Evolutionary conservation across 2,797 vertebrate species (phyloP).

Genomic region (Macroramphosus scolopax): DNA sequence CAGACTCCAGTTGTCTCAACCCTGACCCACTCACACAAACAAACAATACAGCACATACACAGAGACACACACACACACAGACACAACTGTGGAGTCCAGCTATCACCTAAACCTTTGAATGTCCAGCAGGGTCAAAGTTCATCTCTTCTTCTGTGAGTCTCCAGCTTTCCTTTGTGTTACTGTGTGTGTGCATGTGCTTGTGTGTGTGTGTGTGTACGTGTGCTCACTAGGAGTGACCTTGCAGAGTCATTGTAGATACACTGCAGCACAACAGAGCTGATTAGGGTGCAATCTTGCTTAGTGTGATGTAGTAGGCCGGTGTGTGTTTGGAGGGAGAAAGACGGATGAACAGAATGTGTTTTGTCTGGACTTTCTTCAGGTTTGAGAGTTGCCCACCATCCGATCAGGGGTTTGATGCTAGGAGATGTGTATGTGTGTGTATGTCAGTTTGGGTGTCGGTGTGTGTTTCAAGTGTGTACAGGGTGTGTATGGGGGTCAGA

Average conservation of each 20-base stretch:
- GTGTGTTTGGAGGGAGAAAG: conserved; percentile 17
- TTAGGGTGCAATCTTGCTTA: conserved; percentile 45
- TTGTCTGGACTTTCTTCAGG: conserved; percentile 53
- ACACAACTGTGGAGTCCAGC: conserved; percentile 60
- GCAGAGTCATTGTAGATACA: conserved; percentile 57
- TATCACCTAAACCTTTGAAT: conserved; percentile 64
- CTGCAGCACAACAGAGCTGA: conserved; percentile 60
- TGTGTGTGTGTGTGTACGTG: conserved; percentile 19
- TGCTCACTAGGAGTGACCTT: conserved; percentile 59
- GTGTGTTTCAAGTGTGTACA: conserved; percentile 62
- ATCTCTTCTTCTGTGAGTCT: conserved; percentile 63
- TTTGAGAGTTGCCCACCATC: conserved; percentile 47
- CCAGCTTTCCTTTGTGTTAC: conserved; percentile 2
- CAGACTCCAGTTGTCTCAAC: conserved; percentile 81
- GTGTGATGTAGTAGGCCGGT: conserved; percentile 32
- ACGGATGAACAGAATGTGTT: conserved; percentile 57
- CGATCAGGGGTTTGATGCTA: conserved; percentile 57
- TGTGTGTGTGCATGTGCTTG: conserved; percentile 11
- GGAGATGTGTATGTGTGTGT: conserved; percentile 36
- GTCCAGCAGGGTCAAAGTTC: conserved; percentile 75
- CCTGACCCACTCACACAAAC: conserved; percentile 72
- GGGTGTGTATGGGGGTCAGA: conserved; percentile 74
- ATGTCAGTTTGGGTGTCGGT: conserved; percentile 40
- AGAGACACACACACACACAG: conserved; percentile 16
- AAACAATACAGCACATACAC: conserved; percentile 59